phyloP scores from a whole-genome alignment of 2,888 invertebrate species.

The Harpalus rufipes region DNA sequence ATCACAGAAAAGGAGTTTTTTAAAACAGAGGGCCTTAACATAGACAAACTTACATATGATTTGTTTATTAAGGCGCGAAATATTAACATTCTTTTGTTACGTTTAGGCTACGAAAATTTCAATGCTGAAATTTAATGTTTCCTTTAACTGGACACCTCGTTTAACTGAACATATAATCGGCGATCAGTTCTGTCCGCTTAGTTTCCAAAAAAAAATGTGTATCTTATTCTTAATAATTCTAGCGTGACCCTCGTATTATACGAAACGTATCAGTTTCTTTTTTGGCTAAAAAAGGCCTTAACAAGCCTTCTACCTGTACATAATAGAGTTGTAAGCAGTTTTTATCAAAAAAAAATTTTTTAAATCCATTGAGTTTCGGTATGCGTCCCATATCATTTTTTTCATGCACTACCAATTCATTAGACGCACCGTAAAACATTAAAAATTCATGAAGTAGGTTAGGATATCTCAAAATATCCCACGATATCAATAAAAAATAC shows the following conservation, averaged over 20 bases:
- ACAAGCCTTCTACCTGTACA: background rate
- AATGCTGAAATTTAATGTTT: too few species aligned
- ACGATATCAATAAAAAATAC: constrained; percentile 48
- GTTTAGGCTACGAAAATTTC: too few species aligned
- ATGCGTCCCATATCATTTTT: background rate
- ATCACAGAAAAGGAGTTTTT: too few species aligned
- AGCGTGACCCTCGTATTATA: background rate
- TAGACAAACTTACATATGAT: too few species aligned
- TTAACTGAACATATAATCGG: too few species aligned
- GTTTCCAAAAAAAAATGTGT: too few species aligned
- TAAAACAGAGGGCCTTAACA: too few species aligned
- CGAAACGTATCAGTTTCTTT: background rate
- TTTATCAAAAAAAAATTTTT: background rate
- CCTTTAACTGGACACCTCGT: too few species aligned
- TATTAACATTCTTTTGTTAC: too few species aligned
- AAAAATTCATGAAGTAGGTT: constrained; percentile 23
- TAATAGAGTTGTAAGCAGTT: constrained; percentile 13
- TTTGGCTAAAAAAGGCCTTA: background rate
- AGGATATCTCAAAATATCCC: constrained; percentile 33
- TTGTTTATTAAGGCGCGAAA: too few species aligned
- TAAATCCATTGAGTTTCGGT: background rate
- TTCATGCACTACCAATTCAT: constrained; percentile 24
- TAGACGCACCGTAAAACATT: constrained; percentile 28
- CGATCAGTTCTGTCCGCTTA: too few species aligned
- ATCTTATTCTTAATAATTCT: background rate